These are phyloP conservation scores for Oopsacas minuta DNA, from an alignment of 37 sponge, comb jelly and placozoan species.

Conservation along the genomic window DNA sequence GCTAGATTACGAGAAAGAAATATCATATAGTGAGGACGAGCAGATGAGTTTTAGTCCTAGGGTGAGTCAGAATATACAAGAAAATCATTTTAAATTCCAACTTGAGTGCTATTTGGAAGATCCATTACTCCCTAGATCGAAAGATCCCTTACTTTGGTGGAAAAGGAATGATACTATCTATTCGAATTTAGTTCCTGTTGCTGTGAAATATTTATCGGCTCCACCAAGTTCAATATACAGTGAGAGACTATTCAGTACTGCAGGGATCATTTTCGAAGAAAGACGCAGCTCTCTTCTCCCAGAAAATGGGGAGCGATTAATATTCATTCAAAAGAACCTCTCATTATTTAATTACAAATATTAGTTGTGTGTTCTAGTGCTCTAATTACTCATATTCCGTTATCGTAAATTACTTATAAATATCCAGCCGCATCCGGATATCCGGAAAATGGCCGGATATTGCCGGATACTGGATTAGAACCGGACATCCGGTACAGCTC, in stretches of 20 bases:
- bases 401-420: no score
- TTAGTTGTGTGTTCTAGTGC: not conserved
- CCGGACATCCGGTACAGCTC: not conserved
- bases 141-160: not conserved
- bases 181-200: conserved; percentile 7
- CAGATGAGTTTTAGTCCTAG: not conserved
- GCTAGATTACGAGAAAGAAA: conserved; percentile 9
- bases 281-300: conserved; percentile 18
- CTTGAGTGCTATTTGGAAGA: conserved; percentile 15
- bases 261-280: conserved; percentile 18
- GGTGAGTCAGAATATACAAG: not conserved
- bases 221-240: conserved; percentile 20
- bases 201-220: conserved; percentile 15
- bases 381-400: not conserved
- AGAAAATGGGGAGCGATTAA: conserved; percentile 13
- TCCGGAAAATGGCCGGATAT: not conserved
- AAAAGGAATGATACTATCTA: not conserved
- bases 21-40: conserved; percentile 19
- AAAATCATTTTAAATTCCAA: not conserved
- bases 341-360: conserved; percentile 16
- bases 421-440: not conserved
- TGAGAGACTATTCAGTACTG: conserved; percentile 10
- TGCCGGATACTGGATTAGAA: not conserved
- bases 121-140: not conserved
- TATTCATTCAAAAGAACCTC: conserved; percentile 9